Percentiles rank a stretch among this genome's conserved stretches.
phyloP scores from a whole-genome alignment of 30 jellyfish, hydroid and myxozoan species.

The Cassiopea andromeda region DNA sequence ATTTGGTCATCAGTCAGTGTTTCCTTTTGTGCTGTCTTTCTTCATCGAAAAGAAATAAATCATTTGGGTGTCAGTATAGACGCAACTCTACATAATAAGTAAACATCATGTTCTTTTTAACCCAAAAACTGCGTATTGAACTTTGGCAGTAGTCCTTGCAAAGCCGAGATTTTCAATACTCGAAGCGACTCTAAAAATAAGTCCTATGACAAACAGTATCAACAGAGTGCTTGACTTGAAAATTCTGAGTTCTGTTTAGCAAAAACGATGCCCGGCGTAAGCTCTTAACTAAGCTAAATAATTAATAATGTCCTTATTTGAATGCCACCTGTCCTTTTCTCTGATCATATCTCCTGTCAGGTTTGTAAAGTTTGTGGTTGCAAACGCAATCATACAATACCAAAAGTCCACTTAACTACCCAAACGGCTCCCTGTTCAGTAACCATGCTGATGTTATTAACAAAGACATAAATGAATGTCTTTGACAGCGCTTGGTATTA shows the following conservation, averaged over 20 bases:
- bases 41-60: conserved; percentile 1
- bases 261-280: conserved; percentile 57
- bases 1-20: conserved; percentile 20
- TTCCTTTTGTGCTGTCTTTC: neutral
- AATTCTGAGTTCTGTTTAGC: conserved; percentile 31
- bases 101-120: too few relatives aligned
- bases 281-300: conserved; percentile 58
- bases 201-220: neutral
- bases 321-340: conserved; percentile 68
- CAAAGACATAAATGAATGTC: neutral
- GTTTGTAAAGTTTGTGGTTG: conserved; percentile 2
- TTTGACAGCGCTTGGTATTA: neutral
- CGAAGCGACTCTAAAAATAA: neutral
- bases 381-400: neutral
- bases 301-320: conserved; percentile 52
- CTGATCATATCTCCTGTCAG: conserved; percentile 16
- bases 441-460: neutral
- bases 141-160: too few relatives aligned
- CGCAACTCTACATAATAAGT: neutral
- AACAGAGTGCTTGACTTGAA: neutral
- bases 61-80: neutral
- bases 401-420: neutral
- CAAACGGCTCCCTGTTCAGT: neutral
- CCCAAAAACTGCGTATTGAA: too few relatives aligned
- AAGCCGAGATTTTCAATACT: too few relatives aligned